phyloP scores from a whole-genome alignment of 2,797 vertebrate species.

The Sebastes matsubarae region DNA sequence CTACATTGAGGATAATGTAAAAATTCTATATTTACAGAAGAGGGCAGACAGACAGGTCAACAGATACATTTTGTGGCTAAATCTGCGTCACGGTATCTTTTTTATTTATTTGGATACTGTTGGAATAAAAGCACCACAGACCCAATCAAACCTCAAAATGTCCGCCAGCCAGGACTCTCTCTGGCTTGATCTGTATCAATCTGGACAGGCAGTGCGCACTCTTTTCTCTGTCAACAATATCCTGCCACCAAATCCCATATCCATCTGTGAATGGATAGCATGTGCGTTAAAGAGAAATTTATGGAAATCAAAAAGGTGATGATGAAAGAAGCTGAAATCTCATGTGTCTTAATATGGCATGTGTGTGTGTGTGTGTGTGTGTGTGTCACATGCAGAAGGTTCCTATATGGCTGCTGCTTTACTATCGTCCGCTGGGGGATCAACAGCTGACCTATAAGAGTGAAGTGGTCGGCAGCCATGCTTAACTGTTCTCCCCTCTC shows the following conservation, averaged over 20 bases:
- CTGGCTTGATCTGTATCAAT: conserved; percentile 48
- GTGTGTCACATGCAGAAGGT: conserved; percentile 29
- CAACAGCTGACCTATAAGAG: conserved; percentile 67
- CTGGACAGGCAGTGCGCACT: conserved; percentile 32
- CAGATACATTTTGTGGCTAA: conserved; percentile 7
- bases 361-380: conserved; percentile 38
- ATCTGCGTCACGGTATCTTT: conserved; percentile 3
- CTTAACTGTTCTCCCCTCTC: conserved; percentile 53
- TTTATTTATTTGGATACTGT: conserved; percentile 4
- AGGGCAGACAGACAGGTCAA: not conserved
- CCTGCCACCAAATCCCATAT: conserved; percentile 53
- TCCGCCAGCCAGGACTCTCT: conserved; percentile 27
- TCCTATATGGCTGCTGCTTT: conserved; percentile 23
- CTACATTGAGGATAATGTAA: not conserved
- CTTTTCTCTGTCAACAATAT: conserved; percentile 52
- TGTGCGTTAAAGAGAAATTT: conserved; percentile 28
- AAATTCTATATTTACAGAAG: not conserved
- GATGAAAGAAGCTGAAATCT: conserved; percentile 58
- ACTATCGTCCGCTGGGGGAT: conserved; percentile 33
- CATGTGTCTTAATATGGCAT: conserved; percentile 28
- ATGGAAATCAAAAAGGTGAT: conserved; percentile 51
- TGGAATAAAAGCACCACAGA: conserved; percentile 5
- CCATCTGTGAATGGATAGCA: conserved; percentile 39
- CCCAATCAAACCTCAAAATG: conserved; percentile 40
- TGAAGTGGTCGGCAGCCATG: conserved; percentile 47